Conservation (phyloP, 2,888 invertebrate species). For the Cyclophora punctaria region DNA sequence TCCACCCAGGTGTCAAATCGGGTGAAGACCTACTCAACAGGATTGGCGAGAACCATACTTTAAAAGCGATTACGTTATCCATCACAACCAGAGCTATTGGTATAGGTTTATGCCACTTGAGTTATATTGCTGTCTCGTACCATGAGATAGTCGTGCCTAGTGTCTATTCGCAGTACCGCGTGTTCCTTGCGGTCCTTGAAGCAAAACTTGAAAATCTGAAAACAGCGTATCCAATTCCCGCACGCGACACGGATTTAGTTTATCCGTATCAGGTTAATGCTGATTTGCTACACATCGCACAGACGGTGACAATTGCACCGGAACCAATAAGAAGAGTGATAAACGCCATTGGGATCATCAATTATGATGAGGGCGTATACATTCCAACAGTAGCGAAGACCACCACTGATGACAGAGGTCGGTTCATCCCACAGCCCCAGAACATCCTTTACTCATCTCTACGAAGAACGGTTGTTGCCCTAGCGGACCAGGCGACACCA, state of each 20-base stretch:
- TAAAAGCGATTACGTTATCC: no score
- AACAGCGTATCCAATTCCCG: conserved; percentile 5
- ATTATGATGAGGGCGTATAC: conserved; percentile 6
- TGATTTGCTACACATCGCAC: conserved; percentile 4
- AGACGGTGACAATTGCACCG: conserved; percentile 9
- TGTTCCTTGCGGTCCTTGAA: conserved; percentile 1
- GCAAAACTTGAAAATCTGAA: conserved; percentile 10
- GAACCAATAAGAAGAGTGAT: conserved; percentile 7
- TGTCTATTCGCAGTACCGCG: no score
- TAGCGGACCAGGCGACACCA: no score
- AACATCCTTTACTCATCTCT: neutral
- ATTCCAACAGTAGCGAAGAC: conserved; percentile 2
- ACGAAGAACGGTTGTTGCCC: no score
- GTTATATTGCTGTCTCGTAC: no score
- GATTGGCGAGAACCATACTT: no score
- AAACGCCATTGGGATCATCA: conserved; percentile 5
- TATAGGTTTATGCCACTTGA: no score
- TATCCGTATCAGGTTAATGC: conserved; percentile 5
- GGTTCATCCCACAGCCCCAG: conserved; percentile 1
- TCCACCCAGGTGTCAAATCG: no score
- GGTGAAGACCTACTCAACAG: no score
- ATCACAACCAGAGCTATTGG: no score
- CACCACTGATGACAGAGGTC: neutral
- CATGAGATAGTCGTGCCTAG: no score
- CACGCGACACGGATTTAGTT: conserved; percentile 3